Evolutionary conservation across 35 echinoderm and acorn worm species (phyloP), one percentile per base, ranked within the genome.

Genomic region (Apostichopus japonicus): DNA sequence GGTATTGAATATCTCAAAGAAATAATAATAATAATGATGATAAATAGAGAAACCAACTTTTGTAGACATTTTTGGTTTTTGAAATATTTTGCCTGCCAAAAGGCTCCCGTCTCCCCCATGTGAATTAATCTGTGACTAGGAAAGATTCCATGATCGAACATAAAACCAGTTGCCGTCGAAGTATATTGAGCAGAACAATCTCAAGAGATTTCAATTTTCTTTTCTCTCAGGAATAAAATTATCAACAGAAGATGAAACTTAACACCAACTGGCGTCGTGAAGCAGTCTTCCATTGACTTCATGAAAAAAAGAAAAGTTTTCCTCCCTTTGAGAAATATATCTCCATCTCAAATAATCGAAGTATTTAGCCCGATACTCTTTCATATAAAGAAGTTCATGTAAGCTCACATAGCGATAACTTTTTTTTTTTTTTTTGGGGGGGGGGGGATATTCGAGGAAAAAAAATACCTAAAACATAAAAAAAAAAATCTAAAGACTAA

Each of bases 191-290:
- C 71, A 75, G 71, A 75, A 75, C 71, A 75, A 75, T 19, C 71
- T 75, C 71, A 75, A 75, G 71, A 75, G 71, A 75, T 75, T 19
- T 75, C 71, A 23, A 75, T 24, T 75, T 44, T 44, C 15, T 75
- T 75, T 75, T 75, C 71, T 75, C 71, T 23, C 71, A 75, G 71
- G 71, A 75, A 75, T 75, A 21, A 75, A 75, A 75, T 75, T 75
- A 75, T 75, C 71, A 75, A 75, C 17, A 19, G 21, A 75, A 75
- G 71, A 24, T 7, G 71, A 75, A 75, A 75, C 14, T 75, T 19
- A 75, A 75, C 71, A 7, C 71, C 71, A 75, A 75, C 71, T 23
- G 71, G 71, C 71, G 71, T 75, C 71, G 71, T 7, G 71, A 75
- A 75, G 71, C 15, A 75, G 16, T 19, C 71, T 23, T 75, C 33